Evolutionary conservation across 2,797 vertebrate species (phyloP).

Genomic region (Amniataba percoides): DNA sequence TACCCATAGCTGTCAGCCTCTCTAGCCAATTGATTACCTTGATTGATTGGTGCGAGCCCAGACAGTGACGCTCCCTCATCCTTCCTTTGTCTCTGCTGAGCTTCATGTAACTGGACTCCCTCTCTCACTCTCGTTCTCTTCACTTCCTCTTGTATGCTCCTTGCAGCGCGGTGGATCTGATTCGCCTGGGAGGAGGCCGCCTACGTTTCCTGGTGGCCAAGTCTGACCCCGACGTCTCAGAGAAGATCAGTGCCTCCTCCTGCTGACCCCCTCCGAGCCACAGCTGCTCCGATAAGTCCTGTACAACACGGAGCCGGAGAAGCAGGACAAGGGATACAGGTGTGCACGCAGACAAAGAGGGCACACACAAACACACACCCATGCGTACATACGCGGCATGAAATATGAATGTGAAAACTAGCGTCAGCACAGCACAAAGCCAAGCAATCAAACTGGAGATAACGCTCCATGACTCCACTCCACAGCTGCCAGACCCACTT

Average conservation of each 20-base stretch:
- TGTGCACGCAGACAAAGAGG: constrained; percentile 25
- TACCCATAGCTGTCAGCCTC: constrained; percentile 37
- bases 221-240: constrained; percentile 91
- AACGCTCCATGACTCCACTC: constrained; percentile 29
- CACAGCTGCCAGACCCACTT: constrained; percentile 48
- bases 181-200: constrained; percentile 92
- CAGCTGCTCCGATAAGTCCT: not conserved
- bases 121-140: not conserved
- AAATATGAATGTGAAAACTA: constrained; percentile 58
- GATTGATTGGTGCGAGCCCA: constrained; percentile 54
- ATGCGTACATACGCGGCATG: constrained; percentile 20
- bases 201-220: constrained; percentile 96
- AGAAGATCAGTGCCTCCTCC: constrained; percentile 92
- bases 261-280: constrained; percentile 79
- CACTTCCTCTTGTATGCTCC: constrained; percentile 21
- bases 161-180: constrained; percentile 94
- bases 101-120: constrained; percentile 66
- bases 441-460: constrained; percentile 47
- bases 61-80: constrained; percentile 46
- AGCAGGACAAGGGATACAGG: constrained; percentile 15
- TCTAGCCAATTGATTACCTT: constrained; percentile 50
- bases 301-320: constrained; percentile 2
- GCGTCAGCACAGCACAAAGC: constrained; percentile 57
- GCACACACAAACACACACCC: constrained; percentile 20
- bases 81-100: constrained; percentile 69